Base-by-base conservation (phyloP, 2,113 vertebrate species). In the Rhineura floridana region DNA sequence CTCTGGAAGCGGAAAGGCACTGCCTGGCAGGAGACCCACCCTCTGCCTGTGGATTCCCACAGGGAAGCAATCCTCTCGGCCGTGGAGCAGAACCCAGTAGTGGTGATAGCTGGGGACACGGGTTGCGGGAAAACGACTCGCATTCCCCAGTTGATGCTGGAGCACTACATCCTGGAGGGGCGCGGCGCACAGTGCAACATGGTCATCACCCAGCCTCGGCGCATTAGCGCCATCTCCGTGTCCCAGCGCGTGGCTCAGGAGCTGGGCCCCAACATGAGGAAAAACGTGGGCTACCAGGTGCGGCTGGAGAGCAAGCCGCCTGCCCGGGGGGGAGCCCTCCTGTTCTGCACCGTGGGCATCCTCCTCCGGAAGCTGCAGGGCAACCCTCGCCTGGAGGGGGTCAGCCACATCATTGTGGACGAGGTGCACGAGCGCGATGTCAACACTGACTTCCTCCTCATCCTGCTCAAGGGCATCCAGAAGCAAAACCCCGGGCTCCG, bases 381-480 rank as follows among this genome's bases (percentile, higher is more conserved):
- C 0, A 99, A 99, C 94, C 97, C 98, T 4, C 92, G 92, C 55
- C 96, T 99, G 90, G 96, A 95, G 94, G 99, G 99, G 0, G 96
- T 99, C 91, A 99, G 98, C 95, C 99, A 99, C 0, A 97, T 99
- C 11, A 95, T 99, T 2, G 98, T 99, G 63, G 99, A 99, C 0
- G 99, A 99, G 95, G 99, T 99, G 52, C 99, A 99, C 0, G 99
- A 99, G 95, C 94, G 99, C 6, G 98, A 99, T 1, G 97, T 99
- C 72, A 98, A 99, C 97, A 99, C 98, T 0, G 99, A 99, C 96
- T 97, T 99, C 96, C 97, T 99, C 92, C 97, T 99, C 83, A 98
- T 98, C 42, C 96, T 99, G 92, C 97, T 99, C 94, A 98, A 97
- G 50, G 95, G 96, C 44, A 94, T 97, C 84, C 95, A 98, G 89